Percentiles rank a stretch among this genome's conserved stretches.
Conservation (phyloP, 2,113 vertebrate species). For the Psammodynastes pulverulentus region DNA sequence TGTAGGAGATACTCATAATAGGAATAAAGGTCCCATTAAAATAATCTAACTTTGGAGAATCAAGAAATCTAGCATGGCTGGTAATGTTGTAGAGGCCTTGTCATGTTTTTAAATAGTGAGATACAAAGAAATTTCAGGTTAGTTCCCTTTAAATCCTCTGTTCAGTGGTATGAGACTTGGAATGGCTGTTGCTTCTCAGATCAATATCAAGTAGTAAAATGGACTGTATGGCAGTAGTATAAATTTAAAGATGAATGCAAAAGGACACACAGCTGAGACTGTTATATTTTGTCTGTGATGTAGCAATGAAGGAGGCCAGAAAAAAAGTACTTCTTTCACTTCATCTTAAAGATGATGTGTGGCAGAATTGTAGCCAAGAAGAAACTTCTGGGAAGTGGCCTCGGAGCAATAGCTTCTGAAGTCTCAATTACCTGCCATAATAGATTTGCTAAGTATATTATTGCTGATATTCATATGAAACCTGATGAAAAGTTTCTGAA, state of each 20-base stretch:
- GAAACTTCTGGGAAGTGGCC: neutral
- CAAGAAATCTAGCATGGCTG: neutral
- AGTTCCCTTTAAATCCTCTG: neutral
- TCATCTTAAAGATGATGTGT: neutral
- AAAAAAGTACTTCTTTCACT: neutral
- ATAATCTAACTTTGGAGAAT: neutral
- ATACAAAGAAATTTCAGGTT: too few relatives aligned
- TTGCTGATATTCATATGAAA: neutral
- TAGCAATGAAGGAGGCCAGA: neutral
- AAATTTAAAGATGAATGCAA: neutral
- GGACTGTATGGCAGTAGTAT: neutral
- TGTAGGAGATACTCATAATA: neutral
- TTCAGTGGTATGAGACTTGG: neutral
- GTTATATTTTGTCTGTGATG: neutral
- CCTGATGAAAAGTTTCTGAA: neutral
- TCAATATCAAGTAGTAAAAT: neutral
- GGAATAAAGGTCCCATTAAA: neutral
- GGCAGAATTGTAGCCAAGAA: neutral
- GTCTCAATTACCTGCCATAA: neutral
- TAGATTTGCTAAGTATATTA: neutral
- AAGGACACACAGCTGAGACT: neutral
- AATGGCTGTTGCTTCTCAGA: neutral
- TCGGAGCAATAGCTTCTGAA: neutral
- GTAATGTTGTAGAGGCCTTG: neutral
- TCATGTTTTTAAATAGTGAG: neutral